Percentiles rank a stretch among this genome's conserved stretches.
phyloP scores from a whole-genome alignment of 2,113 vertebrate species.

The Oriolus oriolus region DNA sequence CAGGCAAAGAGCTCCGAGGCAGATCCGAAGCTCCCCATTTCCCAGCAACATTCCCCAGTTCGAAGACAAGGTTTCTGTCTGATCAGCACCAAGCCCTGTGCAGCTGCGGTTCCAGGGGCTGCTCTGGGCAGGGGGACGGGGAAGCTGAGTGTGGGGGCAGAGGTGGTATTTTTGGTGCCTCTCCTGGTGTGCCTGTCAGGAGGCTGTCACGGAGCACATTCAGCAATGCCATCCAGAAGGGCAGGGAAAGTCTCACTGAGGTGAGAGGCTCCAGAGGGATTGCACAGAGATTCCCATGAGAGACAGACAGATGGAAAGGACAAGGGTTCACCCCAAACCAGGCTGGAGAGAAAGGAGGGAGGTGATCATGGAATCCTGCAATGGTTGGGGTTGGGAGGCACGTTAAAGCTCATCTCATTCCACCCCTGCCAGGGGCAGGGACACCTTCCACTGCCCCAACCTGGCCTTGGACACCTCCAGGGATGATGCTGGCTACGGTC shows the following conservation, averaged over 20 bases:
- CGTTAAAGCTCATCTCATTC: no score
- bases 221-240: fast-evolving
- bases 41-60: neutral
- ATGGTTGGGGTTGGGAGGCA: neutral
- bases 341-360: neutral
- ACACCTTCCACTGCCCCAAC: neutral
- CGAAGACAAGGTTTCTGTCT: neutral
- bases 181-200: neutral
- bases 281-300: neutral
- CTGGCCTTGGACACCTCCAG: neutral
- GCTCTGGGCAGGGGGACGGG: neutral
- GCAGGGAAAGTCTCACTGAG: neutral
- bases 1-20: neutral
- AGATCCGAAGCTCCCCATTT: neutral
- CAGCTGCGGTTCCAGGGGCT: neutral
- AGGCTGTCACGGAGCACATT: neutral
- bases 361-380: fast-evolving
- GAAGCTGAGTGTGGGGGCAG: fast-evolving
- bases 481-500: neutral
- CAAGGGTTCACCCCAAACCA: fast-evolving
- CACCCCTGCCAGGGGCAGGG: neutral
- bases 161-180: neutral
- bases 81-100: neutral
- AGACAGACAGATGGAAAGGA: neutral
- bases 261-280: neutral